Percentiles rank a stretch among this genome's conserved stretches.
Evolutionary conservation across 2,797 vertebrate species (phyloP).

Genomic region (Atherinosoma microstoma): DNA sequence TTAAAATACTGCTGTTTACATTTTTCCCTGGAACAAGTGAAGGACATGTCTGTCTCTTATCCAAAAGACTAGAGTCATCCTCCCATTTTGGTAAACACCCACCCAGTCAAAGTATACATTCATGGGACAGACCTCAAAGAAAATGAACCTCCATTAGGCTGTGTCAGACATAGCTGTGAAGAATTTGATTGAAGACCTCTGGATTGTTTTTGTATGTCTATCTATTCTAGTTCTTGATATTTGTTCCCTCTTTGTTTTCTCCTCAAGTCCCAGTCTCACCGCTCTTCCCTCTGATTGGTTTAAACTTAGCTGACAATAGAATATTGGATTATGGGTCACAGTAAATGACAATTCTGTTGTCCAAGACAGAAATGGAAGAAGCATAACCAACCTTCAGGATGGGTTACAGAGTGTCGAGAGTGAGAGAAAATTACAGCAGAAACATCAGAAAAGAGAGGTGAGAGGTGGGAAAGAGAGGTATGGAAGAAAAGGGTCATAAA

Average conservation of each 20-base stretch:
- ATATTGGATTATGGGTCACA: conserved; percentile 41
- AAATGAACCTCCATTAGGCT: conserved; percentile 20
- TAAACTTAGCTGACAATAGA: conserved; percentile 44
- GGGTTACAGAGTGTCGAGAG: conserved; percentile 1
- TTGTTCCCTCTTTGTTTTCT: conserved; percentile 21
- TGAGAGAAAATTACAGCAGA: conserved; percentile 9
- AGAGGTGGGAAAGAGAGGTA: conserved; percentile 31
- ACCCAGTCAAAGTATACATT: conserved; percentile 39
- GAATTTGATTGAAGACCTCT: conserved; percentile 28
- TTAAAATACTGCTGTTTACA: conserved; percentile 71
- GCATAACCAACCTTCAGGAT: conserved; percentile 35
- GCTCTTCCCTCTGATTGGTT: conserved; percentile 39
- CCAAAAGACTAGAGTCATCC: conserved; percentile 50
- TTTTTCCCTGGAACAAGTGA: conserved; percentile 46
- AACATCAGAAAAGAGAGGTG: conserved; percentile 31
- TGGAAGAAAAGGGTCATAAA: conserved; percentile 32
- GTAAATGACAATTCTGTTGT: conserved; percentile 58
- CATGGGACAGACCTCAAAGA: conserved; percentile 35
- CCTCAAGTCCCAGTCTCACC: conserved; percentile 14
- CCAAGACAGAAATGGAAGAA: conserved; percentile 61
- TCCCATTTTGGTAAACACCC: conserved; percentile 53
- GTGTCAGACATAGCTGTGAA: conserved; percentile 24
- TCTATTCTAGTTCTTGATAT: conserved; percentile 13
- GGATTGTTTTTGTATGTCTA: conserved; percentile 8
- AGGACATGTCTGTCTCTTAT: conserved; percentile 64